Conservation (phyloP, 2,888 invertebrate species). For the Melanostoma mellinum region DNA sequence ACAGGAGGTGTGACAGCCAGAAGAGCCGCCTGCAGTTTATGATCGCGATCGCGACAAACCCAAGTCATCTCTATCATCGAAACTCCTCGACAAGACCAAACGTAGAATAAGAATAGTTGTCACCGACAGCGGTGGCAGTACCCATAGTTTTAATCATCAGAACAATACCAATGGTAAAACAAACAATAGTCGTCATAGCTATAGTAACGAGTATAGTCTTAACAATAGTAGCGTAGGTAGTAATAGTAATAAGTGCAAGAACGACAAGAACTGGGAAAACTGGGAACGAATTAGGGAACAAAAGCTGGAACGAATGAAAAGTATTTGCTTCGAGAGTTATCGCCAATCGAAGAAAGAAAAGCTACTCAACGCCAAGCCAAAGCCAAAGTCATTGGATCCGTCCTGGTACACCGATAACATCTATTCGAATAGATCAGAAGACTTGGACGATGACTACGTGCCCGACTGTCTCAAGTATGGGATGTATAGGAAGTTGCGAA, state of each 20-base stretch:
- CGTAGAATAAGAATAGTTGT: conserved; percentile 81
- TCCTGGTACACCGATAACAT: conserved; percentile 82
- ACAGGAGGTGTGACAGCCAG: conserved; percentile 95
- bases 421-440: conserved; percentile 81
- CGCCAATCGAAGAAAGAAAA: conserved; percentile 81
- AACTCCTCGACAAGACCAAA: conserved; percentile 80
- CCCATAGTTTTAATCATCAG: conserved; percentile 66
- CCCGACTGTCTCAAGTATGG: conserved; percentile 80
- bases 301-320: conserved; percentile 82
- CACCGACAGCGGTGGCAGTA: conserved; percentile 77
- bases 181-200: conserved; percentile 57
- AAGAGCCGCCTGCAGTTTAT: conserved; percentile 80
- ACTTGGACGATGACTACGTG: conserved; percentile 80
- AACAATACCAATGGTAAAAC: conserved; percentile 67
- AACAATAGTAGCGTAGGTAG: conserved; percentile 76
- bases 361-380: conserved; percentile 79
- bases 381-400: conserved; percentile 80
- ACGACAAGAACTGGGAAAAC: conserved; percentile 82
- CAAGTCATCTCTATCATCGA: conserved; percentile 79
- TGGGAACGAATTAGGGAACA: conserved; percentile 82
- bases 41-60: conserved; percentile 79
- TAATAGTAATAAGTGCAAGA: conserved; percentile 76
- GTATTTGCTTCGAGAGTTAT: conserved; percentile 81
- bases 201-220: conserved; percentile 66
- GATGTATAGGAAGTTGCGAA: conserved; percentile 78